Base-by-base conservation (phyloP, 2,113 vertebrate species). In the Crypturellus undulatus region DNA sequence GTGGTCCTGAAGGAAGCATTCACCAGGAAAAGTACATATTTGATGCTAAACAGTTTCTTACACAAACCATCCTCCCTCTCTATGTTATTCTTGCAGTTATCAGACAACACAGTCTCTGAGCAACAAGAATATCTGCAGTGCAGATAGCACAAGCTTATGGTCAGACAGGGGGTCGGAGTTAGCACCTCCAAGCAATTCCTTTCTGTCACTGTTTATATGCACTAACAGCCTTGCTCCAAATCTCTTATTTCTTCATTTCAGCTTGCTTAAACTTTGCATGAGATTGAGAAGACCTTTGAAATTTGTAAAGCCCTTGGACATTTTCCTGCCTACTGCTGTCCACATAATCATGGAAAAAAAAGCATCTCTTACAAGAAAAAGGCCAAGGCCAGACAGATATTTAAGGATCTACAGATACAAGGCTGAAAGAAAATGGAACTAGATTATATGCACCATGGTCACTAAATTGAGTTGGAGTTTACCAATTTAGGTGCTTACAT, bases 201-300 rank as follows among this genome's bases (percentile, higher is more conserved):
- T 65, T 58, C 71, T 24, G 69, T 20, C 32, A 13, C 24, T 70
- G 6, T 73, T 84, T 22, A 80, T 25, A 91, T 6, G 28, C 12
- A 86, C 17, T 11, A 76, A 13, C 16, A 79, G 10, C 24, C 30
- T 83, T 69, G 34, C 26, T 38, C 76, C 56, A 34, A 28, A 22
- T 16, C 59, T 83, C 25, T 85, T 73, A 71, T 59, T 79, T 77
- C 47, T 62, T 83, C 45, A 26, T 69, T 77, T 69, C 54, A n/a
- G 45, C 80, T 84, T 89, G n/a, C 36, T 83, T 78, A 62, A 79
- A 36, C 10, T 64, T 65, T 7, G 76, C 25, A 47, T 10, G 4
- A 80, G 38, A 47, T 11, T 42, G 45, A 3, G 34, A 3, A 76
- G 28, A 76, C 38, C 9, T 65, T 43, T 56, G 28, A 56, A 30